Percentiles rank a stretch among this genome's conserved stretches.
Evolutionary conservation across 2,113 vertebrate species (phyloP).

Genomic region (Equus przewalskii): DNA sequence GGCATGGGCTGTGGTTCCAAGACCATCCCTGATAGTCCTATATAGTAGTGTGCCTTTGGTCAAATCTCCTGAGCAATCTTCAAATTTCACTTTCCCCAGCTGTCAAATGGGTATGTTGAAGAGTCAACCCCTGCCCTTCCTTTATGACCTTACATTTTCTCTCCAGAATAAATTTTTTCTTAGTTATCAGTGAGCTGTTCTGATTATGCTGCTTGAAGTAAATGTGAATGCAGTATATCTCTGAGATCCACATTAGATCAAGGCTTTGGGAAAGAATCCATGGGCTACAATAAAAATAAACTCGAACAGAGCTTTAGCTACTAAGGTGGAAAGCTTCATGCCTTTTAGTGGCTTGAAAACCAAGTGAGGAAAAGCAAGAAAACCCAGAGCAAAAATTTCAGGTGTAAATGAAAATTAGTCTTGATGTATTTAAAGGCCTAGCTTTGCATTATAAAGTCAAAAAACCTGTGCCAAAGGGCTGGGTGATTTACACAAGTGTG

Average conservation of each 20-base stretch:
- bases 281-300: constrained; percentile 36
- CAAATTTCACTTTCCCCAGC: background rate
- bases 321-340: background rate
- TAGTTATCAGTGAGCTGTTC: background rate
- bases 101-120: background rate
- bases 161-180: constrained; percentile 17
- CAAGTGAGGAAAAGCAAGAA: constrained; percentile 1
- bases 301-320: background rate
- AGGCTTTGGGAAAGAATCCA: background rate
- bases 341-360: constrained; percentile 22
- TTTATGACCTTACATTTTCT: background rate
- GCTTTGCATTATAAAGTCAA: background rate
- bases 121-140: background rate
- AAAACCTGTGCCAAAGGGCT: background rate
- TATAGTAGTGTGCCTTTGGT: background rate
- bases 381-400: constrained; percentile 17
- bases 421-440: background rate
- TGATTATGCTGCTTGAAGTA: background rate
- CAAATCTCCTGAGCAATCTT: background rate
- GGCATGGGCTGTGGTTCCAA: background rate
- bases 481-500: background rate
- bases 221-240: background rate
- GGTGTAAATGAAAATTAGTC: background rate
- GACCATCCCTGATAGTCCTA: background rate
- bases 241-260: background rate